phyloP scores from a whole-genome alignment of 2,797 vertebrate species.

The Chelon auratus region DNA sequence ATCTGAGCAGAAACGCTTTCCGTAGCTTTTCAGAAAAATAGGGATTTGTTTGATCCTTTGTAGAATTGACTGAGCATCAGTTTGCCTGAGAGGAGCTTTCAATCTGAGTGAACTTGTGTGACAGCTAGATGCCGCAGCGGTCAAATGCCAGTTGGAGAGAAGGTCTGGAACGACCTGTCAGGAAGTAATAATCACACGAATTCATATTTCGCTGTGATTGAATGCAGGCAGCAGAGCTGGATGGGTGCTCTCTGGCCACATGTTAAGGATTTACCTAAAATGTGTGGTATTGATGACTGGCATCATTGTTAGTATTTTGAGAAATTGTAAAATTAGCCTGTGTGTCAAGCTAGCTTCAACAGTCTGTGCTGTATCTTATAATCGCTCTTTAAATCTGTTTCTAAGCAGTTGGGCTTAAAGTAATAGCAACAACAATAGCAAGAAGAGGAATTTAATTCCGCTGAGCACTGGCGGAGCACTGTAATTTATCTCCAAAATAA shows the following conservation, averaged over 20 bases:
- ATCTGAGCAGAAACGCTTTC: not conserved
- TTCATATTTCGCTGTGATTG: not conserved
- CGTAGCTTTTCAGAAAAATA: too few species aligned
- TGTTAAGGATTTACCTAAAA: not conserved
- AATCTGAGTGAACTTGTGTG: constrained; percentile 20
- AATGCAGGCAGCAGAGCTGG: not conserved
- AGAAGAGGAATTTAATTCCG: not conserved
- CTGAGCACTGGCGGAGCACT: not conserved
- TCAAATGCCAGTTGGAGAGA: not conserved
- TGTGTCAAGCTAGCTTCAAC: not conserved
- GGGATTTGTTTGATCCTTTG: too few species aligned
- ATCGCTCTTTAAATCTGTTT: not conserved
- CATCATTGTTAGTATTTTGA: not conserved
- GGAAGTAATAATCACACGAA: not conserved
- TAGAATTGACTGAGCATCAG: too few species aligned
- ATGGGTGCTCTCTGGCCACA: not conserved
- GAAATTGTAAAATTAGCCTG: not conserved
- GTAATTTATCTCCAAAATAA: not conserved
- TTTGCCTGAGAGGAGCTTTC: not conserved
- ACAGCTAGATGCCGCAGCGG: not conserved
- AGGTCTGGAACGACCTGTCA: not conserved
- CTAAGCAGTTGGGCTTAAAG: not conserved
- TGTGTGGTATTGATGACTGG: not conserved
- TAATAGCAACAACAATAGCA: not conserved
- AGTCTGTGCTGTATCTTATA: not conserved